A percentile compares a stretch with the other conserved stretches of the same genome.
Evolutionary conservation across 1,140 invertebrate species (phyloP).

Genomic region (Rhyacophila brunnea): DNA sequence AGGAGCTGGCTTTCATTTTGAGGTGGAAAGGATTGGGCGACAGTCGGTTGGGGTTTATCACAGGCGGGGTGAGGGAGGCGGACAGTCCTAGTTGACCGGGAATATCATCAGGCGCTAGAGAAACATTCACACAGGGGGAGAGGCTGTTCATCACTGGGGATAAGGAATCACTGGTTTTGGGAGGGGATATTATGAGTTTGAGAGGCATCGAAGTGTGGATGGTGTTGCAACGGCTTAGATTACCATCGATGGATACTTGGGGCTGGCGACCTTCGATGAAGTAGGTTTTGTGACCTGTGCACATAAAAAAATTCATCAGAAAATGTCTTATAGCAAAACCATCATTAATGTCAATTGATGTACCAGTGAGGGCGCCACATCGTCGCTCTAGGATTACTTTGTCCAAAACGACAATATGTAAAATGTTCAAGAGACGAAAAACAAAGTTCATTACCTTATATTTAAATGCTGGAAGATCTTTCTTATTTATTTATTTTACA

Average conservation of each 20-base stretch:
- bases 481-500: too few species aligned
- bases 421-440: too few species aligned
- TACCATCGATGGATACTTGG: slow-evolving; percentile 44
- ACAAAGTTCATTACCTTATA: too few species aligned
- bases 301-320: too few species aligned
- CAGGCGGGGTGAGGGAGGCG: slow-evolving; percentile 33
- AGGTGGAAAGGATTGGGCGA: slow-evolving; percentile 58
- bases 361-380: too few species aligned
- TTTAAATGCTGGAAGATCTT: too few species aligned
- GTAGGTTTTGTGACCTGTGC: slow-evolving; percentile 76
- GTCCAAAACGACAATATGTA: too few species aligned
- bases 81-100: slow-evolving; percentile 1
- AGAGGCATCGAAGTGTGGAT: slow-evolving; percentile 51
- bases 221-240: slow-evolving; percentile 36
- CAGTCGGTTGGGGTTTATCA: slow-evolving; percentile 53
- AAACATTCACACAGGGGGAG: slow-evolving; percentile 25
- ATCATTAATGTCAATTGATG: too few species aligned
- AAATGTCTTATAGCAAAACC: too few species aligned
- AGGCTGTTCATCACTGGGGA: slow-evolving; percentile 15
- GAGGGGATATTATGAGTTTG: slow-evolving; percentile 59
- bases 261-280: slow-evolving; percentile 64
- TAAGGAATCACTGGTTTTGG: slow-evolving; percentile 46
- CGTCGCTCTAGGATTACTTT: too few species aligned
- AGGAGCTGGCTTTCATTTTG: slow-evolving; percentile 69
- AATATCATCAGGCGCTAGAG: slow-evolving; percentile 4